Evolutionary conservation across 2,113 vertebrate genomes (phyloP).

Genomic region (Limnothrissa miodon): DNA sequence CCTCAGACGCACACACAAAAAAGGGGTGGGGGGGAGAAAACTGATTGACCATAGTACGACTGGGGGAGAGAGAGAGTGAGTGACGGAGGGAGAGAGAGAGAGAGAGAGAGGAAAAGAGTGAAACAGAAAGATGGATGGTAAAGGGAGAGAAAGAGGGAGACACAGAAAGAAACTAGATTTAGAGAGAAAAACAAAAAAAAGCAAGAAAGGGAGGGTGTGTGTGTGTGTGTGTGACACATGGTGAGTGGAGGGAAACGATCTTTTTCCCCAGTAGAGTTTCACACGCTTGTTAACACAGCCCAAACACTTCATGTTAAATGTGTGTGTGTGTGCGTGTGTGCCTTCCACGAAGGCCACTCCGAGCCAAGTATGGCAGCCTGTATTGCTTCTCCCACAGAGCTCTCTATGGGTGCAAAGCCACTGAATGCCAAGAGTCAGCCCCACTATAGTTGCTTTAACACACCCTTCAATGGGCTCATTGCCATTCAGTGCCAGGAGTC

Average conservation of each 20-base stretch:
- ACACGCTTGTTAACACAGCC: slow-evolving; percentile 34
- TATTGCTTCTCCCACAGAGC: neutral
- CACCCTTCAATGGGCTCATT: neutral
- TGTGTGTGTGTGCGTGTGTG: neutral
- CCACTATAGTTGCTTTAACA: neutral
- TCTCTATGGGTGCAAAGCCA: neutral
- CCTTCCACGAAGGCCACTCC: neutral
- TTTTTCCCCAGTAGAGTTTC: neutral
- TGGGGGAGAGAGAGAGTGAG: neutral
- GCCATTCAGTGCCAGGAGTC: neutral
- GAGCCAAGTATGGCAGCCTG: neutral
- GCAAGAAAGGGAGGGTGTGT: neutral
- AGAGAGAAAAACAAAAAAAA: neutral
- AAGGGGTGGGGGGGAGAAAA: neutral
- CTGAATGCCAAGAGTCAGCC: neutral
- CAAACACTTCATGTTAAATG: slow-evolving; percentile 23
- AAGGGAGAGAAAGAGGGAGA: neutral
- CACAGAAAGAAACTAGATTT: neutral
- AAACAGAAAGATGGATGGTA: neutral
- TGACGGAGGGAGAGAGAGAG: neutral
- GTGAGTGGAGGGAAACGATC: neutral
- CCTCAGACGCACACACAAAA: neutral
- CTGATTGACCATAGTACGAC: too few relatives aligned
- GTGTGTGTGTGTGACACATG: neutral
- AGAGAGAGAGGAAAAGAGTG: neutral